These are phyloP conservation scores for Byasa hedistus DNA, from an alignment of 2,888 invertebrate species.

Conservation along the genomic window DNA sequence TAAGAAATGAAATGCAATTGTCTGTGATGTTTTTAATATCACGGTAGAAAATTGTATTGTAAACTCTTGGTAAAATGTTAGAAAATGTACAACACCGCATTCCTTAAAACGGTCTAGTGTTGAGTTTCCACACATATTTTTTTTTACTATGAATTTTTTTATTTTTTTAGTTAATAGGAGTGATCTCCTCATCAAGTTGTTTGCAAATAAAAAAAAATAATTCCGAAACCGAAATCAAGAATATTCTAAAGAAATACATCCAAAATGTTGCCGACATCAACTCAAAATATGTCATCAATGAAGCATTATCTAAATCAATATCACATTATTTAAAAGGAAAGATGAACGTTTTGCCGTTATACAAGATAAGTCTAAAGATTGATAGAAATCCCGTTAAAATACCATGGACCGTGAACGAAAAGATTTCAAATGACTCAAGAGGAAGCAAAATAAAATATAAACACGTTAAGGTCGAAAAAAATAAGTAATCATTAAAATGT, in stretches of 20 bases:
- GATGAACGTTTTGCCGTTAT: constrained; percentile 61
- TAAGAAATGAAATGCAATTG: too few species aligned
- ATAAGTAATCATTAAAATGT: background rate
- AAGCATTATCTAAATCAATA: constrained; percentile 54
- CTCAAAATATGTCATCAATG: constrained; percentile 56
- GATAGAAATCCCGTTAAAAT: constrained; percentile 64
- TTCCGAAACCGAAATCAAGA: constrained; percentile 45
- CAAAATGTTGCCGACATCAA: constrained; percentile 54
- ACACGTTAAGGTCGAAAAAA: constrained; percentile 36
- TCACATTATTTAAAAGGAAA: constrained; percentile 55
- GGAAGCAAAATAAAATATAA: constrained; percentile 38
- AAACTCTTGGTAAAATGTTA: too few species aligned
- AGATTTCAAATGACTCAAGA: constrained; percentile 27
- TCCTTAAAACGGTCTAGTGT: too few species aligned
- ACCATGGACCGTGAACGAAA: constrained; percentile 56
- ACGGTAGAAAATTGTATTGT: too few species aligned
- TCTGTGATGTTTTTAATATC: too few species aligned
- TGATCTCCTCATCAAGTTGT: constrained; percentile 36
- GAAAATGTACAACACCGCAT: too few species aligned
- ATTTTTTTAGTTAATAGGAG: constrained; percentile 36
- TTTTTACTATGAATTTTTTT: too few species aligned
- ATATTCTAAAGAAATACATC: constrained; percentile 50
- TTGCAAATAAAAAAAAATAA: constrained; percentile 38
- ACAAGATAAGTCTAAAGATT: constrained; percentile 58
- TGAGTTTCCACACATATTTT: too few species aligned